A percentile compares a stretch with the other conserved stretches of the same genome.
phyloP scores from a whole-genome alignment of 2,113 vertebrate genomes.

The Odontophorus gujanensis region DNA sequence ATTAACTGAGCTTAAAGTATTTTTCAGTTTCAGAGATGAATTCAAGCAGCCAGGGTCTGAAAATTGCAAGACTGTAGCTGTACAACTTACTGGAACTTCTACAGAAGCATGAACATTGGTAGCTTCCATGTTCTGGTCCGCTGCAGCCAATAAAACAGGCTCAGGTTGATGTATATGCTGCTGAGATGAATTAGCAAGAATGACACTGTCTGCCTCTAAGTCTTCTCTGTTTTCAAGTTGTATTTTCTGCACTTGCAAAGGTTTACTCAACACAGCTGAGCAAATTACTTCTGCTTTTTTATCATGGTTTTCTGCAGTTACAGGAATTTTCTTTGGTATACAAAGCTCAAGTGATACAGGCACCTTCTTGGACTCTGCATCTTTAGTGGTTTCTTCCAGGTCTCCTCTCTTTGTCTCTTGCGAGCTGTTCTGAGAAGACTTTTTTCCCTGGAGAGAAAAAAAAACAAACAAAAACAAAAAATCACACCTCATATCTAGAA shows the following conservation, averaged over 20 bases:
- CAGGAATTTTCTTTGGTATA: slow-evolving; percentile 55
- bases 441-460: slow-evolving; percentile 72
- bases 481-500: not conserved
- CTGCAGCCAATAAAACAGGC: slow-evolving; percentile 40
- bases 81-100: slow-evolving; percentile 59
- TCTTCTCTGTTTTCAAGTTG: not conserved
- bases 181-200: slow-evolving; percentile 23
- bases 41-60: slow-evolving; percentile 53
- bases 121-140: slow-evolving; percentile 27
- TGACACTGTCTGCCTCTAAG: slow-evolving; percentile 3
- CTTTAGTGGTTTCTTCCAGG: slow-evolving; percentile 16
- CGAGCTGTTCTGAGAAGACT: slow-evolving; percentile 24
- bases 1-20: slow-evolving; percentile 39
- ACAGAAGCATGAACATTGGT: not conserved
- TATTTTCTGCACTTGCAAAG: slow-evolving; percentile 6
- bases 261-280: not conserved
- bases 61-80: slow-evolving; percentile 64
- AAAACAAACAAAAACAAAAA: not conserved
- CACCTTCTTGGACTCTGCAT: slow-evolving; percentile 17
- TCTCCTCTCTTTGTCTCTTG: slow-evolving; percentile 27
- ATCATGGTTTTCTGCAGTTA: slow-evolving; percentile 7
- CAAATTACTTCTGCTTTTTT: slow-evolving; percentile 22
- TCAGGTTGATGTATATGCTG: slow-evolving; percentile 24
- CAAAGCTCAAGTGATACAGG: slow-evolving; percentile 26
- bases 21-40: slow-evolving; percentile 57